Conservation (phyloP, 1,140 invertebrate genomes). For the Sitodiplosis mosellana region DNA sequence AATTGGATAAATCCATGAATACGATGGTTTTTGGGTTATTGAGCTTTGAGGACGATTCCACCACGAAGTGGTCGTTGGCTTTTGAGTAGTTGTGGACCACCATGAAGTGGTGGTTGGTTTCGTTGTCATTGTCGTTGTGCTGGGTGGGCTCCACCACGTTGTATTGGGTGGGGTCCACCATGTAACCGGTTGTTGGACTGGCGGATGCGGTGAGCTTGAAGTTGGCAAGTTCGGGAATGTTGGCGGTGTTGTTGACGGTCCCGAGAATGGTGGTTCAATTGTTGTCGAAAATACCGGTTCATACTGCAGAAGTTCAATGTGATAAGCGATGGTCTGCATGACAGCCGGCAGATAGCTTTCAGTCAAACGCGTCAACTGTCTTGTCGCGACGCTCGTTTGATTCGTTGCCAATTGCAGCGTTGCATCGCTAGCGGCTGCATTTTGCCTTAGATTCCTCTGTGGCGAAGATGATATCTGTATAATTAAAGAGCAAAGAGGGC, state of each 20-base stretch:
- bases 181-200: not conserved
- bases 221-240: not conserved
- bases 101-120: not conserved
- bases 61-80: not conserved
- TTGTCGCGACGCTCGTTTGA: not conserved
- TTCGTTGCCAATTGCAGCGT: not conserved
- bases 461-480: too few relatives aligned
- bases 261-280: slow-evolving; percentile 2
- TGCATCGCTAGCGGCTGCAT: too few relatives aligned
- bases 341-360: slow-evolving; percentile 20
- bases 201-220: not conserved
- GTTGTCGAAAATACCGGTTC: slow-evolving; percentile 7
- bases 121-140: not conserved
- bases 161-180: not conserved
- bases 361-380: not conserved
- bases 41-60: slow-evolving; percentile 7
- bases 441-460: too few relatives aligned
- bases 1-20: too few relatives aligned
- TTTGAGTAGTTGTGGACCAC: not conserved
- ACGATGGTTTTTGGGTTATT: slow-evolving; percentile 8
- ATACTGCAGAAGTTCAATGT: slow-evolving; percentile 23
- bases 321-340: slow-evolving; percentile 24
- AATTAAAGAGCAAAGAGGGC: too few relatives aligned
- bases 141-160: not conserved
- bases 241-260: not conserved